Evolutionary conservation across 2,113 vertebrate genomes (phyloP).

Genomic region (Lepisosteus oculatus): DNA sequence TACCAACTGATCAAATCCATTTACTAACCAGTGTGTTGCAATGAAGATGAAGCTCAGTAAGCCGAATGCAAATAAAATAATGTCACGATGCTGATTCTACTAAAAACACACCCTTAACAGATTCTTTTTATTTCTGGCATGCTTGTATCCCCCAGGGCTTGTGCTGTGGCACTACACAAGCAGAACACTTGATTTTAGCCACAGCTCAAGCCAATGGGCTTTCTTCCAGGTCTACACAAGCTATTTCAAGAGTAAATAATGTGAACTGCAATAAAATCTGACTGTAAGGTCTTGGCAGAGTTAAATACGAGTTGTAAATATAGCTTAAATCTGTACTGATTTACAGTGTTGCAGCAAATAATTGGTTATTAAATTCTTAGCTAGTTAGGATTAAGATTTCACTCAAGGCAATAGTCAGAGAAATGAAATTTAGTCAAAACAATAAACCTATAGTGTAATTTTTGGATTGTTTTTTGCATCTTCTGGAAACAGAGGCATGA

Average conservation of each 20-base stretch:
- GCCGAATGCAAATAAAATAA: no score
- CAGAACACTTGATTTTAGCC: constrained; percentile 30
- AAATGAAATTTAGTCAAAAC: constrained; percentile 2
- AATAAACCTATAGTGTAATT: constrained; percentile 20
- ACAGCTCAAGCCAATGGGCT: constrained; percentile 30
- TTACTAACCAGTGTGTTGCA: no score
- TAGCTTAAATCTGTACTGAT: constrained; percentile 32
- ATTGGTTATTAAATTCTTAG: constrained; percentile 37
- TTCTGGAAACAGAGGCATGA: background rate
- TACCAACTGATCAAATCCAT: no score
- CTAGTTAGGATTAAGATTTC: constrained; percentile 40
- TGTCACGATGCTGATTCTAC: no score
- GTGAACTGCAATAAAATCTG: constrained; percentile 42
- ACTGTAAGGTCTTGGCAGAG: constrained; percentile 36
- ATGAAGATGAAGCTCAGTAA: no score
- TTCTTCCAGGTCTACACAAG: constrained; percentile 26
- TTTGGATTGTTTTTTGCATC: constrained; percentile 15
- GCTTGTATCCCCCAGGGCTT: constrained; percentile 25
- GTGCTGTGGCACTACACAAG: background rate
- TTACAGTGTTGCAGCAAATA: constrained; percentile 39
- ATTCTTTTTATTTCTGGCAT: background rate
- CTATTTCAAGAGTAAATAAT: constrained; percentile 53
- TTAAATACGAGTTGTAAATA: no score
- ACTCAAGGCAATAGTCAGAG: no score
- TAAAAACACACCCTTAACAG: no score